phyloP scores from a whole-genome alignment of 2,888 invertebrate species.

The Drosophila dives region DNA sequence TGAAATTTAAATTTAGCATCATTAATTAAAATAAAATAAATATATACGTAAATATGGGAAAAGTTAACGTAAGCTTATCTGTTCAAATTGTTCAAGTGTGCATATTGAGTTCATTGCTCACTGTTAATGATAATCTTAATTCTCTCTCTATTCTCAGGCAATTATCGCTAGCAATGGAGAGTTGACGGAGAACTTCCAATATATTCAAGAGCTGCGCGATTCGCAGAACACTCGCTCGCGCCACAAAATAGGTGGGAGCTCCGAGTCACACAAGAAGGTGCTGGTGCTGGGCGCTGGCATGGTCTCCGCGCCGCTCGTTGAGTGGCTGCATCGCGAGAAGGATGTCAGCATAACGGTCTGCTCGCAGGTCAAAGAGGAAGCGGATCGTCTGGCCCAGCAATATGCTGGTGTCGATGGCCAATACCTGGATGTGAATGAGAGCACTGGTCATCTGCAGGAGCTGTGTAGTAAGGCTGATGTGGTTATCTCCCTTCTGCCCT shows the following conservation, averaged over 20 bases:
- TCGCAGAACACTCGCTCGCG: slow-evolving; percentile 88
- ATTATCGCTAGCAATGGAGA: slow-evolving; percentile 98
- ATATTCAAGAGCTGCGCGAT: slow-evolving; percentile 95
- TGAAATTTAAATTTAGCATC: neutral
- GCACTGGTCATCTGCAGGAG: slow-evolving; percentile 88
- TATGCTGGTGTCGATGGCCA: slow-evolving; percentile 92
- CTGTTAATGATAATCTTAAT: neutral
- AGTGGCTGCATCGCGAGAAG: slow-evolving; percentile 94
- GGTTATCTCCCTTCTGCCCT: slow-evolving; percentile 95
- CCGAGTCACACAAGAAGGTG: slow-evolving; percentile 89
- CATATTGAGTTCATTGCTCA: slow-evolving; percentile 3
- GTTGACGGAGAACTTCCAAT: slow-evolving; percentile 96
- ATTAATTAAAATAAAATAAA: neutral
- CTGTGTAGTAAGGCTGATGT: slow-evolving; percentile 91
- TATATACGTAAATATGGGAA: neutral
- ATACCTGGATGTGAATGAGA: slow-evolving; percentile 92
- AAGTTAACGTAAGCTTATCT: slow-evolving; percentile 5
- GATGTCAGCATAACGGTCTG: slow-evolving; percentile 93
- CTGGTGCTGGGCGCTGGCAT: slow-evolving; percentile 97
- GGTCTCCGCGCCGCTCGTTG: slow-evolving; percentile 97
- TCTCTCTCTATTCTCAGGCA: slow-evolving; percentile 87
- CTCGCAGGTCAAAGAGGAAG: slow-evolving; percentile 94
- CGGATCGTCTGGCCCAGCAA: slow-evolving; percentile 91
- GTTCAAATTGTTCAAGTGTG: slow-evolving; percentile 14
- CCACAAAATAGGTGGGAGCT: slow-evolving; percentile 89